These are phyloP conservation scores for Aricia artaxerxes DNA, from an alignment of 2,888 invertebrate species.

Conservation along the genomic window DNA sequence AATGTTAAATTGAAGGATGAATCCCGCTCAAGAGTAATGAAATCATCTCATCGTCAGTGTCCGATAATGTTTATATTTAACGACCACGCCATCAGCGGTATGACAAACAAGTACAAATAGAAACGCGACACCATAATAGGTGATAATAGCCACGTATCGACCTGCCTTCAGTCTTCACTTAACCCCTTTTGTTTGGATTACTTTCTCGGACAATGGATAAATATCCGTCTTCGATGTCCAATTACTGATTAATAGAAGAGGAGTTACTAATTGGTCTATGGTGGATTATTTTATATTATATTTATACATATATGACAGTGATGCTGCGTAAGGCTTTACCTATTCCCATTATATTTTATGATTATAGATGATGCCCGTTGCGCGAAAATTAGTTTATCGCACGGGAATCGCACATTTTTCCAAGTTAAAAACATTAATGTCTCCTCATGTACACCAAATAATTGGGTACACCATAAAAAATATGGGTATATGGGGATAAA, in stretches of 20 bases:
- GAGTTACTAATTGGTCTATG: not conserved
- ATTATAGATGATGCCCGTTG: too few relatives aligned
- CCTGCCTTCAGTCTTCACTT: constrained; percentile 24
- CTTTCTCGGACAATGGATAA: constrained; percentile 29
- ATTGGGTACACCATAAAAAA: too few relatives aligned
- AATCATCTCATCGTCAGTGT: constrained; percentile 16
- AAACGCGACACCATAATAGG: constrained; percentile 38
- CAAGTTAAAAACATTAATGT: too few relatives aligned
- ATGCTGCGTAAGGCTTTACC: too few relatives aligned
- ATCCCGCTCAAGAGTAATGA: constrained; percentile 3
- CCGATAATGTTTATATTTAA: constrained; percentile 22
- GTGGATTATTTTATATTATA: too few relatives aligned
- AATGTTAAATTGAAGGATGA: not conserved
- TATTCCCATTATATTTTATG: too few relatives aligned
- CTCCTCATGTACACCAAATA: too few relatives aligned
- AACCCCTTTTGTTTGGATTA: constrained; percentile 32
- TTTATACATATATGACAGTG: too few relatives aligned
- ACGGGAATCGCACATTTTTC: too few relatives aligned
- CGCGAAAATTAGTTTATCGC: too few relatives aligned
- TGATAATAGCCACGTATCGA: constrained; percentile 34
- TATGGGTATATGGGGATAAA: too few relatives aligned
- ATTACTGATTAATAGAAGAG: not conserved
- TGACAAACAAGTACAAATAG: constrained; percentile 35
- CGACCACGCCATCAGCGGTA: constrained; percentile 24
- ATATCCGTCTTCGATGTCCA: not conserved